Base-by-base conservation (phyloP, 2,113 vertebrate species). In the Campylomormyrus tamandua region DNA sequence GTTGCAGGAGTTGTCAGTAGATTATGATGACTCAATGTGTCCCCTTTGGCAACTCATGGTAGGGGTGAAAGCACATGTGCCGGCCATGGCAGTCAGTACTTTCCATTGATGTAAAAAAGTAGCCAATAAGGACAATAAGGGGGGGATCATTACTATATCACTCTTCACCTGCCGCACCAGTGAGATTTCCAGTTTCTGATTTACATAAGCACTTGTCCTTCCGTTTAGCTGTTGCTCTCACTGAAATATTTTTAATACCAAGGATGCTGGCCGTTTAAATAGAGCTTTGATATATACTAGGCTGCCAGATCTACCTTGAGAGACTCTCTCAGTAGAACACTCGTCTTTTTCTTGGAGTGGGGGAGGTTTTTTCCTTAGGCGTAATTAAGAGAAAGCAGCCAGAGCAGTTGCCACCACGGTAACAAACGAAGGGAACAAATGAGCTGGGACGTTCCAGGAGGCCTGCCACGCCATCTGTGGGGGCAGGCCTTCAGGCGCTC, bases 361-460 rank as follows among this genome's bases (percentile, higher is more conserved):
- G 8, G 3, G 50, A 11, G 13, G 21, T 84, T 48, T 84, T 84
- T 56, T 87, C n/a, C 49, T 87, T 35, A 87, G 85, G 49, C 49
- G 7, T 87, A 52, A 53, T 87, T 87, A 87, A 52, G n/a, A 53
- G 50, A 53, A 87, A 87, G 50, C 85, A 87, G 85, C 50, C 85
- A 31, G 85, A 45, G 83, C 45, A 46, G 42, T 84, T 48, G 24
- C 83, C 83, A 48, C 83, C 2, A 1, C 8, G 19, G 83, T n/a
- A 84, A 45, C 83, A n/a, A 84, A 84, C 21, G 45, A 84, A 48
- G 83, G 21, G 39, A 84, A 48, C 83, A 84, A 80, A 84, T 84
- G 83, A 84, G 83, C 83, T 24, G 83, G 83, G 83, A 84, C 24
- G 45, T 48, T 48, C 45, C 83, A 84, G 83, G 45, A 84, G 83